A percentile compares a stretch with the other conserved stretches of the same genome.
These are phyloP conservation scores for Brachyrhaphis roseni DNA, from an alignment of 2,797 vertebrate species.

Conservation along the genomic window DNA sequence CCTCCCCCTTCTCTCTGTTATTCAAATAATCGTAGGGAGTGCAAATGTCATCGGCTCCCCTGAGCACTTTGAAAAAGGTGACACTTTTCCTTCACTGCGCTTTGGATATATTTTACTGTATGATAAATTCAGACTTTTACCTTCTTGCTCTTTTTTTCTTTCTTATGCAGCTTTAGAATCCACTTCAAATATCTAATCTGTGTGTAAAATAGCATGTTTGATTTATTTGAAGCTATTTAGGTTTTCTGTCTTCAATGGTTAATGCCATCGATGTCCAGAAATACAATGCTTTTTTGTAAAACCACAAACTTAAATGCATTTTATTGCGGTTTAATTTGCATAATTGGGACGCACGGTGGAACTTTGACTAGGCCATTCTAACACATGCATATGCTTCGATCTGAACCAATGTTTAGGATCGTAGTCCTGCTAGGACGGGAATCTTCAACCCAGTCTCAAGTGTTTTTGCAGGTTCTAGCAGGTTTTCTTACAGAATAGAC, in stretches of 20 bases:
- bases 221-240: neutral
- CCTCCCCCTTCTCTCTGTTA: constrained; percentile 57
- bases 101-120: constrained; percentile 20
- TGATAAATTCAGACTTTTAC: neutral
- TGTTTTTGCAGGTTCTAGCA: neutral
- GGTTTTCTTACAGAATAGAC: neutral
- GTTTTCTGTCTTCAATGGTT: neutral
- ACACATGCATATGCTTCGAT: neutral
- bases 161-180: neutral
- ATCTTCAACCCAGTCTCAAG: neutral
- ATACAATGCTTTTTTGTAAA: neutral
- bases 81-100: constrained; percentile 3
- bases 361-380: neutral
- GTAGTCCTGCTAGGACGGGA: neutral
- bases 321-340: neutral
- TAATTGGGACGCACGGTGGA: neutral
- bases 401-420: neutral
- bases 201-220: neutral
- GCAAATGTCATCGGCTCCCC: constrained; percentile 62
- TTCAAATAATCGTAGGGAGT: constrained; percentile 58
- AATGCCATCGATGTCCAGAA: neutral
- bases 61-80: constrained; percentile 29
- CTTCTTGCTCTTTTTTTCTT: neutral
- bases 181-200: neutral
- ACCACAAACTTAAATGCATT: neutral